Percentiles rank a stretch among this genome's conserved stretches.
Evolutionary conservation across 2,113 vertebrate genomes (phyloP).

Genomic region (Eclectus roratus): DNA sequence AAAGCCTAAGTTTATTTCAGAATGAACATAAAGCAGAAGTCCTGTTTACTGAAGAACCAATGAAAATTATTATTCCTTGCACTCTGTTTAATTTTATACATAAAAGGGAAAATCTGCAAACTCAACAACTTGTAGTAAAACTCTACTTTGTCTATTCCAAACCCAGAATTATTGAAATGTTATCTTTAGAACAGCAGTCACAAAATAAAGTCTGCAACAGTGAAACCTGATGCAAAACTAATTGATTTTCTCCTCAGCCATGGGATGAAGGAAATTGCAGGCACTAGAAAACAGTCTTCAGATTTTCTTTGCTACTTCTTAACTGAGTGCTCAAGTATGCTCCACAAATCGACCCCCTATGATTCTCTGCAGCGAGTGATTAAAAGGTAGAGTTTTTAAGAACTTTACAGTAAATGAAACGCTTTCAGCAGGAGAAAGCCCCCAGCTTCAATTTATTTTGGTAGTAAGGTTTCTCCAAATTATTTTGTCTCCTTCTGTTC

Average conservation of each 20-base stretch:
- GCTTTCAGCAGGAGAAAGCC: neutral
- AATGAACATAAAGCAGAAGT: neutral
- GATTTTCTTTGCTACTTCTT: neutral
- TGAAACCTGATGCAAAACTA: neutral
- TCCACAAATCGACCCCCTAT: neutral
- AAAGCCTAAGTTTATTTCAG: neutral
- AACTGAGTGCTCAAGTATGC: neutral
- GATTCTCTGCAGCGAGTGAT: neutral
- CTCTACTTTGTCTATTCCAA: neutral
- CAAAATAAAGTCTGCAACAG: neutral
- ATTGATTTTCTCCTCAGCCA: neutral
- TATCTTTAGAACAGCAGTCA: constrained; percentile 16
- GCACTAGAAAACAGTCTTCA: neutral
- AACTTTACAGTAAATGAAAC: neutral
- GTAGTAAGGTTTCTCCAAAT: neutral
- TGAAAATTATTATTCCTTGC: neutral
- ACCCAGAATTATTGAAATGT: neutral
- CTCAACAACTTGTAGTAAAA: neutral
- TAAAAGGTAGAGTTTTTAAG: neutral
- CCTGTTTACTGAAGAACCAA: neutral
- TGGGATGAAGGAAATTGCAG: neutral
- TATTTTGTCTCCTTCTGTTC: neutral
- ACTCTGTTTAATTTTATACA: neutral
- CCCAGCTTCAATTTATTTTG: neutral
- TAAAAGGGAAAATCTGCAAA: neutral